These are phyloP conservation scores for Sciurus carolinensis DNA, from an alignment of 2,797 vertebrate genomes.

Conservation along the genomic window DNA sequence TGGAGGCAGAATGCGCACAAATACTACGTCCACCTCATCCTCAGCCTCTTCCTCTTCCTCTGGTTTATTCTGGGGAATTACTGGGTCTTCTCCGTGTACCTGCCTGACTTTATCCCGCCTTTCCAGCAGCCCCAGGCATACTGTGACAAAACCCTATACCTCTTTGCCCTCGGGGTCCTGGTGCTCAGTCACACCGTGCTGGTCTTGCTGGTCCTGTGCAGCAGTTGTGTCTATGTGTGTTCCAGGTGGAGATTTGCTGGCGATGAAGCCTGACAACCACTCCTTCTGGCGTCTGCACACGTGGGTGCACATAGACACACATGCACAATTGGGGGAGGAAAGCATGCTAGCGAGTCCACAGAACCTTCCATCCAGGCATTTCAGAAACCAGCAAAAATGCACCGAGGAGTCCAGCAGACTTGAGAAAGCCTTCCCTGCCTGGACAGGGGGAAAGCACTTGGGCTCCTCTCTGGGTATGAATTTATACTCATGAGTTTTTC, in stretches of 20 bases:
- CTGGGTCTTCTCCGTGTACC: slow-evolving; percentile 88
- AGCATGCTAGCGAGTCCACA: not conserved
- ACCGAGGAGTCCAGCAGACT: not conserved
- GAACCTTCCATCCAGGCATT: not conserved
- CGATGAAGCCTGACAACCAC: slow-evolving; percentile 83
- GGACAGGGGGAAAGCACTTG: not conserved
- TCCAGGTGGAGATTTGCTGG: slow-evolving; percentile 79
- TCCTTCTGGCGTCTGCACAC: fast-evolving
- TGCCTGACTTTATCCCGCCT: slow-evolving; percentile 88
- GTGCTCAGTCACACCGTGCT: slow-evolving; percentile 85
- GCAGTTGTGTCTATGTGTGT: slow-evolving; percentile 83
- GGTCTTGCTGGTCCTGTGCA: slow-evolving; percentile 84
- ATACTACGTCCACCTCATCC: slow-evolving; percentile 87
- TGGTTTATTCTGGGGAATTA: slow-evolving; percentile 90
- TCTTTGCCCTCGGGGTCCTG: slow-evolving; percentile 87
- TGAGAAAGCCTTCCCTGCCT: not conserved
- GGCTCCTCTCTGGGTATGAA: not conserved
- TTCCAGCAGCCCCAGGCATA: slow-evolving; percentile 89
- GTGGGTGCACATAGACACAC: no score
- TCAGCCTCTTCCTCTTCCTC: slow-evolving; percentile 89
- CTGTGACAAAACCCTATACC: slow-evolving; percentile 88
- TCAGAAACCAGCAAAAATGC: not conserved
- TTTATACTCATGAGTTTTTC: not conserved
- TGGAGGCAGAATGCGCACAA: slow-evolving; percentile 89
- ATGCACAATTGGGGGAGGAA: not conserved